Conservation (phyloP, 2,113 vertebrate genomes). For the Pygoscelis antarcticus region DNA sequence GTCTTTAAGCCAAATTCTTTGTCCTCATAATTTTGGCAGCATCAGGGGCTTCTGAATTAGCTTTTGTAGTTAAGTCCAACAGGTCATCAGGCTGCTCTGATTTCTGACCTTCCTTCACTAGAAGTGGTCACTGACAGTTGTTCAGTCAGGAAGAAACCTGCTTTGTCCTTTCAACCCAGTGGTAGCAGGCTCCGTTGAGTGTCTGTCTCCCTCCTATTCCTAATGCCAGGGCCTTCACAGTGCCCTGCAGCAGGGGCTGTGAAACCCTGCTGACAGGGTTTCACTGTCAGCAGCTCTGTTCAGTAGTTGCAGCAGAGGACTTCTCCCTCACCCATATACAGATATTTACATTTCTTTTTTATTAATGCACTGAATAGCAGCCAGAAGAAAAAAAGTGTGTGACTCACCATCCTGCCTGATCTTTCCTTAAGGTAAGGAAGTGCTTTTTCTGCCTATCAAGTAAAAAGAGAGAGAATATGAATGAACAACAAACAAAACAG, state of each 20-base stretch:
- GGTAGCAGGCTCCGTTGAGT: neutral
- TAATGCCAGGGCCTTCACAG: neutral
- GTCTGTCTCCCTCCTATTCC: neutral
- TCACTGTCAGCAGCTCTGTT: neutral
- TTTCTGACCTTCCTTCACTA: conserved; percentile 15
- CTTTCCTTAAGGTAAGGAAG: neutral
- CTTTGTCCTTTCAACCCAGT: neutral
- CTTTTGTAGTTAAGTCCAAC: neutral
- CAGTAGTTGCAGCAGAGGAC: neutral
- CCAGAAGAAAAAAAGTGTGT: neutral
- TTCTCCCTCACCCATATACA: neutral
- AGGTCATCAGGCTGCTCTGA: neutral
- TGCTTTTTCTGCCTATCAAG: neutral
- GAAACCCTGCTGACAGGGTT: too few relatives aligned
- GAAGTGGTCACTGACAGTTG: neutral
- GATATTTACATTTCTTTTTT: neutral
- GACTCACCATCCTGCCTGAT: neutral
- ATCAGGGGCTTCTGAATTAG: neutral
- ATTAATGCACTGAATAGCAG: neutral
- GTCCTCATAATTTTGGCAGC: neutral
- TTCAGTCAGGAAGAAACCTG: neutral
- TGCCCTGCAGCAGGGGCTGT: too few relatives aligned
- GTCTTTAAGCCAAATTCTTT: neutral
- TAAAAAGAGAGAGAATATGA: neutral
- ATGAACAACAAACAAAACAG: neutral